These are phyloP conservation scores for Genyomyrus donnyi DNA, from an alignment of 2,113 vertebrate genomes.

Conservation along the genomic window DNA sequence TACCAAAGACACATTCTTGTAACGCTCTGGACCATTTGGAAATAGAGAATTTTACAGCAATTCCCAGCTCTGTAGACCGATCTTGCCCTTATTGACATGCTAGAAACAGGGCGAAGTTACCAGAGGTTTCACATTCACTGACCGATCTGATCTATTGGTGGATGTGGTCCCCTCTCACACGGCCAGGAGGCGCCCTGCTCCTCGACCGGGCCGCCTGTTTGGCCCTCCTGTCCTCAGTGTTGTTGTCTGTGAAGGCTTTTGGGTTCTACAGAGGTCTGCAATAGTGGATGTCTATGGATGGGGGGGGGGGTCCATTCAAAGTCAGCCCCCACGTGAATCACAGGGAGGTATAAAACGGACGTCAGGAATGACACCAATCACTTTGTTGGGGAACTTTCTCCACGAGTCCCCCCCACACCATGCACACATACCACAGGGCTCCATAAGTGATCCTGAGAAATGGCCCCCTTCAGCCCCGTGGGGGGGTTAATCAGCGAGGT, in stretches of 20 bases:
- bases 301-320: neutral
- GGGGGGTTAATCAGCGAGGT: neutral
- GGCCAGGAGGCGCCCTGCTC: neutral
- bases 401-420: neutral
- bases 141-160: neutral
- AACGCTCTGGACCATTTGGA: neutral
- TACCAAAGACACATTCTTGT: neutral
- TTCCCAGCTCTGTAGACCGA: neutral
- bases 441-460: neutral
- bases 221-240: neutral
- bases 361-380: neutral
- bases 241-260: neutral
- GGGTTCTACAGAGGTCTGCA: no score
- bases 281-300: no score
- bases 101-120: neutral
- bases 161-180: neutral
- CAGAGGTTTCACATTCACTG: neutral
- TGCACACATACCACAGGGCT: neutral
- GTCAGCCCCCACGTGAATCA: neutral
- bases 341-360: neutral
- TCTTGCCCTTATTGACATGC: neutral
- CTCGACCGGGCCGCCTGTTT: neutral
- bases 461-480: neutral
- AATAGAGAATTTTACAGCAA: neutral
- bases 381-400: neutral